Evolutionary conservation across 2,797 vertebrate species (phyloP).

Genomic region (Myotis findleyi): DNA sequence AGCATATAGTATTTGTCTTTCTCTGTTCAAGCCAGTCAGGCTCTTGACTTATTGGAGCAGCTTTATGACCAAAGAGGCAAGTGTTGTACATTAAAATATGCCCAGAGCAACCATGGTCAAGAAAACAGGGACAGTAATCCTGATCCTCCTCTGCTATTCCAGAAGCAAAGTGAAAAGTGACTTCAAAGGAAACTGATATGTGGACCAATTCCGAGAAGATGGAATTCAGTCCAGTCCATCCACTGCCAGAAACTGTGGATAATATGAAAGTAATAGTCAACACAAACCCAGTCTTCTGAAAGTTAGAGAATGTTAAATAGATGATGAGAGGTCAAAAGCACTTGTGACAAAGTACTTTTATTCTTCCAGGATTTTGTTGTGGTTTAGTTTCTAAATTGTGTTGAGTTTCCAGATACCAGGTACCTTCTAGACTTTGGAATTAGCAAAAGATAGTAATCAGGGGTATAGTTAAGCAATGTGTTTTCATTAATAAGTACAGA

Average conservation of each 20-base stretch:
- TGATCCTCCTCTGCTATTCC: constrained; percentile 13
- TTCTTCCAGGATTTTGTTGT: constrained; percentile 39
- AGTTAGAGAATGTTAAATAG: not conserved
- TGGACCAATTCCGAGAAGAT: constrained; percentile 25
- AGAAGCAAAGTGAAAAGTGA: constrained; percentile 43
- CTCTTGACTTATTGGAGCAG: not conserved
- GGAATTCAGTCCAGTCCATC: constrained; percentile 25
- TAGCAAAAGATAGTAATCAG: constrained; percentile 30
- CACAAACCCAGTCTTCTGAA: constrained; percentile 5
- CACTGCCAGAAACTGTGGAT: not conserved
- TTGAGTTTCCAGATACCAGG: constrained; percentile 19
- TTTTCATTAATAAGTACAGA: constrained; percentile 54
- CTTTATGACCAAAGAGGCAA: constrained; percentile 35
- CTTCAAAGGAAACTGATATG: constrained; percentile 31
- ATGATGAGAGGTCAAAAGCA: constrained; percentile 30
- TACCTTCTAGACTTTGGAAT: not conserved
- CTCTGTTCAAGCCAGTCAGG: constrained; percentile 4
- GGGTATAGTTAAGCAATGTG: not conserved
- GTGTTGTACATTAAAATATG: constrained; percentile 5
- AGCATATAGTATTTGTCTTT: not conserved
- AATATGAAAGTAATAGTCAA: not conserved
- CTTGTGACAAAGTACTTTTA: constrained; percentile 35
- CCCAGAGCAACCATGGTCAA: constrained; percentile 1
- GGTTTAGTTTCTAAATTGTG: constrained; percentile 25
- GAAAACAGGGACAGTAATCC: constrained; percentile 31